phyloP scores from a whole-genome alignment of 1,140 invertebrate species.

The Apis laboriosa region DNA sequence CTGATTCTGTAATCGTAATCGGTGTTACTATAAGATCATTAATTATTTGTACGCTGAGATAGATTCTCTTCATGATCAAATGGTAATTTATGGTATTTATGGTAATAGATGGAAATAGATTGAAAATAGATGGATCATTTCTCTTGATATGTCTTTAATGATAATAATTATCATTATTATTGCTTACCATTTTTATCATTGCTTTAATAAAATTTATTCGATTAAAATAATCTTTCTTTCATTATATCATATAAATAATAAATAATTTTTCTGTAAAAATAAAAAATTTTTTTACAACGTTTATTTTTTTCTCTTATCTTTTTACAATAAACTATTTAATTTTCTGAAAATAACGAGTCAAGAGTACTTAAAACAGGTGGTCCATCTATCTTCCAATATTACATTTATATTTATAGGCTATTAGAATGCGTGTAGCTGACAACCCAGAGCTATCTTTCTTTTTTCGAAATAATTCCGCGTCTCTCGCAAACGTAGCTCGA shows the following conservation, averaged over 20 bases:
- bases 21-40: neutral
- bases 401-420: neutral
- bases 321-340: too few species aligned
- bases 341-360: neutral
- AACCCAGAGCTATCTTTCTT: neutral
- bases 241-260: too few species aligned
- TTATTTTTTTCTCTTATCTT: too few species aligned
- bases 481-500: neutral
- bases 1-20: slow-evolving; percentile 5
- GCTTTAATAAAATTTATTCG: neutral
- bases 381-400: slow-evolving; percentile 25
- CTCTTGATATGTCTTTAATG: neutral
- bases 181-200: neutral
- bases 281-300: too few species aligned
- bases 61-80: slow-evolving; percentile 5
- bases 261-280: too few species aligned
- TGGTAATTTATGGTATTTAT: neutral
- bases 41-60: slow-evolving; percentile 16
- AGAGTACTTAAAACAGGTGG: neutral
- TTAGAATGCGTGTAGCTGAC: neutral
- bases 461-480: neutral
- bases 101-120: neutral
- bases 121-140: slow-evolving; percentile 19
- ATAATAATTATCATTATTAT: neutral
- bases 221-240: neutral